These are phyloP conservation scores for Arbacia lixula DNA, from an alignment of 53 echinoderm and acorn worm species.

Conservation along the genomic window DNA sequence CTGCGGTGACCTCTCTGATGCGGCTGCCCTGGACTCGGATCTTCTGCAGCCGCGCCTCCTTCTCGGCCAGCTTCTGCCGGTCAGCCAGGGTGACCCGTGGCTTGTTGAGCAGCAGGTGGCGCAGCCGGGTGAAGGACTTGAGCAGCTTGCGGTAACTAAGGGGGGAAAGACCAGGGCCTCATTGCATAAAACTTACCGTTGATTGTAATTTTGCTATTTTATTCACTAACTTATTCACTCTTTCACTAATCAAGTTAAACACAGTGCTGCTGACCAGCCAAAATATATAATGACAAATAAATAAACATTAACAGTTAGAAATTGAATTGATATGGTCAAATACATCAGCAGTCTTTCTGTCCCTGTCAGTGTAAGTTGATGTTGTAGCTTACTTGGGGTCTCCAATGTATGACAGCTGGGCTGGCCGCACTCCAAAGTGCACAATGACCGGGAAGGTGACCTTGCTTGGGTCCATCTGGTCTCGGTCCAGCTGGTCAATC, in stretches of 20 bases:
- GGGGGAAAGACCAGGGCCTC: background rate
- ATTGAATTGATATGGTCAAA: too few species aligned
- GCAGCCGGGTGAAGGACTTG: conserved; percentile 86
- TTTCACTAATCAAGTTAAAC: too few species aligned
- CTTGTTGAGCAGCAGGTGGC: conserved; percentile 82
- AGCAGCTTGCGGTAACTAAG: conserved; percentile 88
- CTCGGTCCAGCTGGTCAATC: conserved; percentile 92
- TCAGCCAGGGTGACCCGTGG: conserved; percentile 78
- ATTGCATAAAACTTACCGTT: background rate
- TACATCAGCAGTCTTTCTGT: too few species aligned
- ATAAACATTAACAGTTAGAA: too few species aligned
- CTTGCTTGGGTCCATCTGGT: conserved; percentile 56
- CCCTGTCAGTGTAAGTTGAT: too few species aligned
- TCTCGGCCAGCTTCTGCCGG: conserved; percentile 70
- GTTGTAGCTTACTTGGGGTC: conserved; percentile 86
- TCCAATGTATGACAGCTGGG: conserved; percentile 88
- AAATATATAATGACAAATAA: too few species aligned
- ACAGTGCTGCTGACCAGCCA: too few species aligned
- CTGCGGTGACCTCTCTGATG: conserved; percentile 84
- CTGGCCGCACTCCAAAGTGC: conserved; percentile 87
- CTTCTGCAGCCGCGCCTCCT: conserved; percentile 75
- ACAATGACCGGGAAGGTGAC: conserved; percentile 78
- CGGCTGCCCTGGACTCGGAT: conserved; percentile 67
- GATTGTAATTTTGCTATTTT: background rate
- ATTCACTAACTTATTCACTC: too few species aligned